phyloP scores from a whole-genome alignment of 2,113 vertebrate genomes.

The Talpa occidentalis region DNA sequence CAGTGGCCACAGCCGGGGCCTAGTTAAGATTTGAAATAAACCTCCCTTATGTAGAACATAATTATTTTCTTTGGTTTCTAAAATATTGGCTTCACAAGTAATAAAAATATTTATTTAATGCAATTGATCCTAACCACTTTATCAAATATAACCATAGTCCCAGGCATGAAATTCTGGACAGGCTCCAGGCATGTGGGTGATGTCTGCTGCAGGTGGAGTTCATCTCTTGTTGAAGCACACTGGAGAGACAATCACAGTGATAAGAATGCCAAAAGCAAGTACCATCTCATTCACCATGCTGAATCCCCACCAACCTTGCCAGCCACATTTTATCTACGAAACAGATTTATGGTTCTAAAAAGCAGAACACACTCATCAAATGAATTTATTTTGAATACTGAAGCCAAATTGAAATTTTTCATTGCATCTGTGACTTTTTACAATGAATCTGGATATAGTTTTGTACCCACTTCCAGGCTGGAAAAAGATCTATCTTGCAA shows the following conservation, averaged over 20 bases:
- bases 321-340: constrained; percentile 76
- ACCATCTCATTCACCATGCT: constrained; percentile 66
- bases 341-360: constrained; percentile 72
- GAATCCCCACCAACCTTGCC: constrained; percentile 65
- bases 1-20: constrained; percentile 79
- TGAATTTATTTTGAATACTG: constrained; percentile 76
- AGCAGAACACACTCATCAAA: constrained; percentile 67
- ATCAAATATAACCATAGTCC: constrained; percentile 75
- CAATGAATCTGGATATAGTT: constrained; percentile 43
- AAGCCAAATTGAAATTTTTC: constrained; percentile 64
- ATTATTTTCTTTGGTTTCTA: constrained; percentile 87
- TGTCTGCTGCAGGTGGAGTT: neutral
- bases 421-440: constrained; percentile 62
- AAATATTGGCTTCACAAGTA: constrained; percentile 81
- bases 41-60: constrained; percentile 83
- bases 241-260: neutral
- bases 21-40: constrained; percentile 85
- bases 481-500: neutral
- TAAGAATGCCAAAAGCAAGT: constrained; percentile 70
- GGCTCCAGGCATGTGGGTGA: neutral
- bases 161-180: constrained; percentile 6
- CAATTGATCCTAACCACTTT: constrained; percentile 78
- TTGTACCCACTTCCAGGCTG: neutral
- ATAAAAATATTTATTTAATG: constrained; percentile 81
- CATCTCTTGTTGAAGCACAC: constrained; percentile 13